Conservation (phyloP, 2,113 vertebrate genomes). For the Gambusia holbrooki region DNA sequence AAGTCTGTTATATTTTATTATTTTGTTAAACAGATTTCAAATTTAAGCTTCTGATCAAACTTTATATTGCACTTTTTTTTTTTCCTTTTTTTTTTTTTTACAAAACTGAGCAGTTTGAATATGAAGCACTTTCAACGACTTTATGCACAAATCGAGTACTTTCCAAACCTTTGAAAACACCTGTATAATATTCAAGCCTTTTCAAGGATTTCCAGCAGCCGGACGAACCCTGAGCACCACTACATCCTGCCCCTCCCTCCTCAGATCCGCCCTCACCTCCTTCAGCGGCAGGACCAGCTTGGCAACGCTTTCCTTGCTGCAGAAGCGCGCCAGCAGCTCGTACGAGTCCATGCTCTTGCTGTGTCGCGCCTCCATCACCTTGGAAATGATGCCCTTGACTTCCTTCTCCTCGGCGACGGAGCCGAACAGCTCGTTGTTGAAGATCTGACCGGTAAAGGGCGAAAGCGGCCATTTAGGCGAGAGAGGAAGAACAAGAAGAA, state of each 20-base stretch:
- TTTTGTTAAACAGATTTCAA: too few species aligned
- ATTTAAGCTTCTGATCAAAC: too few species aligned
- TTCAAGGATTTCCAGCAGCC: too few species aligned
- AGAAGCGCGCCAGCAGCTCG: constrained; percentile 90
- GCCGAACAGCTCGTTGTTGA: constrained; percentile 95
- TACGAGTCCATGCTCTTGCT: constrained; percentile 96
- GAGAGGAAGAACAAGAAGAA: neutral
- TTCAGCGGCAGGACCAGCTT: constrained; percentile 93
- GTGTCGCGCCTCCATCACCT: constrained; percentile 95
- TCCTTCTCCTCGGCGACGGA: constrained; percentile 93
- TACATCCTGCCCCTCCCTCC: neutral
- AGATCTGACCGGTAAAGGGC: constrained; percentile 80
- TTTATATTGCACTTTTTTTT: too few species aligned
- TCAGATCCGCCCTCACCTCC: constrained; percentile 82
- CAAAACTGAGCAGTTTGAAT: too few species aligned
- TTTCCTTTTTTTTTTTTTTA: too few species aligned
- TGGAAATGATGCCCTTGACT: constrained; percentile 94
- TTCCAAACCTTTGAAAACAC: too few species aligned
- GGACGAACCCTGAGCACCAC: too few species aligned
- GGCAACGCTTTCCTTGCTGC: constrained; percentile 87
- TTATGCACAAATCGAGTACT: too few species aligned
- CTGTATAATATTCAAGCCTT: too few species aligned
- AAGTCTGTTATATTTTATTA: too few species aligned
- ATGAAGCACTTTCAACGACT: too few species aligned
- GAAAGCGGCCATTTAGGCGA: fast-evolving